Conservation (phyloP, 2,113 vertebrate species). For the Noturus placidus region DNA sequence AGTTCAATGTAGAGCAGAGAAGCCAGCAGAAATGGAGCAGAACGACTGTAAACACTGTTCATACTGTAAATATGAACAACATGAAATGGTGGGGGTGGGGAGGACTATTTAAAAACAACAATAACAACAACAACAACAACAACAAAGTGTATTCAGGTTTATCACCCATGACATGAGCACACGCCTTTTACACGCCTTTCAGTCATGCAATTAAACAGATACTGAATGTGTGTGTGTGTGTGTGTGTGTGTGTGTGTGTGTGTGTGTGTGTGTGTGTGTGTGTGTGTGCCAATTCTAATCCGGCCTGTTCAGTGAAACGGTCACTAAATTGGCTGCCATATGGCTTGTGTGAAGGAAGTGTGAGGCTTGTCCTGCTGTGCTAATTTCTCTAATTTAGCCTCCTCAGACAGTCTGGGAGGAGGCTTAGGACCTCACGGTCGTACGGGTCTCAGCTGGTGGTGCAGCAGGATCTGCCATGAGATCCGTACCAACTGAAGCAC, state of each 20-base stretch:
- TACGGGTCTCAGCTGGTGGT: neutral
- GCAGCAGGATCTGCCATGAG: neutral
- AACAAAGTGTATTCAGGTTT: neutral
- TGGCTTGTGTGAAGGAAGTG: constrained; percentile 59
- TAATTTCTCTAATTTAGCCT: constrained; percentile 80
- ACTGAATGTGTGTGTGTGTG: no score
- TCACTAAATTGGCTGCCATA: constrained; percentile 69
- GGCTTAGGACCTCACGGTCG: constrained; percentile 57
- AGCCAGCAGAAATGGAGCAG: neutral
- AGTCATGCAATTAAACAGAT: constrained; percentile 9
- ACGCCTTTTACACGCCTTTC: constrained; percentile 44
- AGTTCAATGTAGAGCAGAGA: neutral
- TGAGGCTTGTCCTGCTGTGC: constrained; percentile 68
- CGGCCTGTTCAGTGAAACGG: constrained; percentile 52
- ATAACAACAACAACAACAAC: no score
- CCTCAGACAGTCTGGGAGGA: constrained; percentile 72
- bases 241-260: no score
- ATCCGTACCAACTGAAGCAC: neutral
- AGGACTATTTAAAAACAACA: no score
- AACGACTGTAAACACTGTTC: neutral
- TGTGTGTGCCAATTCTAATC: constrained; percentile 36
- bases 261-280: constrained; percentile 11
- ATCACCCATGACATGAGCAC: neutral
- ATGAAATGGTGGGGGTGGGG: no score
- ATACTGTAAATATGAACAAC: neutral